Conservation (phyloP, 2,797 vertebrate species). For the Acrocephalus scirpaceus region DNA sequence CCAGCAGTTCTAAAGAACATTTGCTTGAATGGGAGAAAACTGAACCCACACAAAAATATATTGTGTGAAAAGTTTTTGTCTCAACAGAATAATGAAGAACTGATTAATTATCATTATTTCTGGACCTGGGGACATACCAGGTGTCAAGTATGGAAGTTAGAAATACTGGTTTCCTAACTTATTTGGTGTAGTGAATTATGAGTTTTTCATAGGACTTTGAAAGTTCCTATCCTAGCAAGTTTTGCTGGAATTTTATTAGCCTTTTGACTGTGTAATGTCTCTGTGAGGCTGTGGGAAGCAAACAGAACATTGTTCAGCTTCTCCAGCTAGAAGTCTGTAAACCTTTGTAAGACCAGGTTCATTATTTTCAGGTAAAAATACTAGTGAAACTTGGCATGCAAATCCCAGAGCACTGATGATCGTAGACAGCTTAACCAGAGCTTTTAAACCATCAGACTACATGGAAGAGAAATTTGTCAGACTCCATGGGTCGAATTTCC, state of each 20-base stretch:
- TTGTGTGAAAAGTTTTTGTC: not conserved
- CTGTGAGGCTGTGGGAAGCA: not conserved
- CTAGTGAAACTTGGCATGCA: not conserved
- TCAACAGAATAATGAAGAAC: not conserved
- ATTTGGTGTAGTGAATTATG: not conserved
- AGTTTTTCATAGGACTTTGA: not conserved
- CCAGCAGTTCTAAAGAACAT: not conserved
- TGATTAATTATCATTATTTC: not conserved
- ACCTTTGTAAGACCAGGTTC: not conserved
- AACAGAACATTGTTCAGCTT: not conserved
- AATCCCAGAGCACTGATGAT: not conserved
- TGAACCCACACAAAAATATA: not conserved
- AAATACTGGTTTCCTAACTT: not conserved
- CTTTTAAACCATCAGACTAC: not conserved
- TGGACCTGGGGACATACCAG: not conserved
- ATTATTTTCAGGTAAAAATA: not conserved
- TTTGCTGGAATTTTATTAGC: not conserved
- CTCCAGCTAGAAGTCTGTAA: not conserved
- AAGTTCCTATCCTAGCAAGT: not conserved
- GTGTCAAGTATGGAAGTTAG: not conserved
- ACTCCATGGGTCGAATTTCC: not conserved
- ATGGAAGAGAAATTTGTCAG: not conserved
- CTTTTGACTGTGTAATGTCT: not conserved
- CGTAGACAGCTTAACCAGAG: not conserved
- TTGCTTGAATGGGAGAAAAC: not conserved